phyloP scores from a whole-genome alignment of 2,113 vertebrate species.

The Calypte anna region DNA sequence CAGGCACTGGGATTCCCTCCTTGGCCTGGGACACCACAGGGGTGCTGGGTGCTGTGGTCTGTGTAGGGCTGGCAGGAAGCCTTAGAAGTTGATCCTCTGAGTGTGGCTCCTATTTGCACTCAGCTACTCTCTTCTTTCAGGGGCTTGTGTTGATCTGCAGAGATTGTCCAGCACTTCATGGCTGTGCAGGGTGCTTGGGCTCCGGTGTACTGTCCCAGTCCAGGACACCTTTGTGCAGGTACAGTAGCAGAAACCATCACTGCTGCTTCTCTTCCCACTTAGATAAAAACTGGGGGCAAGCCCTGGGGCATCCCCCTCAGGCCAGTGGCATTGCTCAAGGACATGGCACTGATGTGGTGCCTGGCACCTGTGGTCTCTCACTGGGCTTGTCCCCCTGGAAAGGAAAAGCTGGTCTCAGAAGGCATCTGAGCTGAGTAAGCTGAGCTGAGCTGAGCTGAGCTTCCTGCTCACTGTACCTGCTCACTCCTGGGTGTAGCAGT shows the following conservation, averaged over 20 bases:
- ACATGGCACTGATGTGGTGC: fast-evolving
- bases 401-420: background rate
- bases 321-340: background rate
- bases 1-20: no score
- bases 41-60: no score
- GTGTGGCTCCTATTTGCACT: background rate
- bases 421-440: background rate
- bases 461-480: background rate
- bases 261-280: background rate
- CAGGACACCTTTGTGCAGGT: background rate
- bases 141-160: background rate
- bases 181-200: background rate
- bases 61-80: background rate
- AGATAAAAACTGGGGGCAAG: background rate
- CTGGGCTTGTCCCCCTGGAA: background rate
- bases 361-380: no score
- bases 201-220: background rate
- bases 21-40: background rate
- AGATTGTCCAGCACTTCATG: background rate
- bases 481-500: background rate
- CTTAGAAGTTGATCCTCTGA: background rate
- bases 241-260: background rate
- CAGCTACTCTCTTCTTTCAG: background rate
- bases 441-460: background rate
- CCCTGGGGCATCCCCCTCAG: background rate